Conservation (phyloP, 2,888 invertebrate species). For the Melanophora roralis region DNA sequence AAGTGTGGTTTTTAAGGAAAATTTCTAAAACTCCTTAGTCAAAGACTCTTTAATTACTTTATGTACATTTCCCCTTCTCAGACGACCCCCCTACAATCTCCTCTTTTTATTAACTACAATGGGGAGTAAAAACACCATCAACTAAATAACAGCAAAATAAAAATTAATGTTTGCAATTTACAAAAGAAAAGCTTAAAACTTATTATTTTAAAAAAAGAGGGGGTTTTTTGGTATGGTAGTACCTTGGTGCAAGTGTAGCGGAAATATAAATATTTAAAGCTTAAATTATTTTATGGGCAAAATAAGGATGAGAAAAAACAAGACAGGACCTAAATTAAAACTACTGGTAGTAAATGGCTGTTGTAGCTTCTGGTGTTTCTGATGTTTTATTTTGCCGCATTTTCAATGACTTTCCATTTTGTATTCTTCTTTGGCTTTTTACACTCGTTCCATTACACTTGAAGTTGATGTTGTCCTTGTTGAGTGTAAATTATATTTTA, state of each 20-base stretch:
- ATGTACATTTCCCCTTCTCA: no score
- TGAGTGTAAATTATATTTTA: conserved; percentile 58
- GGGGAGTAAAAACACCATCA: no score
- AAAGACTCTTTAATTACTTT: no score
- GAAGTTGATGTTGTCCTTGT: conserved; percentile 13
- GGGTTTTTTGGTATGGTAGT: neutral
- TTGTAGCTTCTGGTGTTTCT: neutral
- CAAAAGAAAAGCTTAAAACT: conserved; percentile 1
- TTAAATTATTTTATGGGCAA: conserved; percentile 39
- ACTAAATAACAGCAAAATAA: conserved; percentile 20
- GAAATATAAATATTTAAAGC: conserved; percentile 19
- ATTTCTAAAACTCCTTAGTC: no score
- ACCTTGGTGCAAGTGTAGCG: neutral
- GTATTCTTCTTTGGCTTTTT: neutral
- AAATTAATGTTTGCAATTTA: conserved; percentile 19
- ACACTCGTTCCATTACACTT: neutral
- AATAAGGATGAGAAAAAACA: neutral
- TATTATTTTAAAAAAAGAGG: neutral
- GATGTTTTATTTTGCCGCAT: neutral
- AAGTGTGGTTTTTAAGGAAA: no score
- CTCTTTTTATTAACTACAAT: no score
- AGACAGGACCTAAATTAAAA: neutral
- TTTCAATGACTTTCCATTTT: conserved; percentile 22
- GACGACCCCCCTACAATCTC: no score
- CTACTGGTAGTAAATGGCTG: neutral